phyloP scores from a whole-genome alignment of 2,888 invertebrate genomes.

The Steinernema hermaphroditum region DNA sequence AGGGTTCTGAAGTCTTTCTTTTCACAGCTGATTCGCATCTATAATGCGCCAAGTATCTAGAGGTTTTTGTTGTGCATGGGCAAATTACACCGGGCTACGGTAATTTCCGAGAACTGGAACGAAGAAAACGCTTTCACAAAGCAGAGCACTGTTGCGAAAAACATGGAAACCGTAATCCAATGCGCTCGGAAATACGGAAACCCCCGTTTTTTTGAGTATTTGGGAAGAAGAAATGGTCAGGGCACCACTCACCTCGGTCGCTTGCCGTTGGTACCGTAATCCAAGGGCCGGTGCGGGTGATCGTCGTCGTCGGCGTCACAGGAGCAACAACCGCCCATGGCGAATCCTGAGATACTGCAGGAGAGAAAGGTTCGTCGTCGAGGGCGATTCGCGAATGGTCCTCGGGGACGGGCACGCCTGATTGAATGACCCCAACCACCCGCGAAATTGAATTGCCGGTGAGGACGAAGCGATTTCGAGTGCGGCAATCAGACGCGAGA shows the following conservation, averaged over 20 bases:
- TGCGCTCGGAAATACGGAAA: too few species aligned
- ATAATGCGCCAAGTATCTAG: too few species aligned
- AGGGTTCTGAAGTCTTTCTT: too few species aligned
- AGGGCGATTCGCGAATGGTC: not conserved
- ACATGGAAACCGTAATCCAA: too few species aligned
- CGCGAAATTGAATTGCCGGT: slow-evolving; percentile 24
- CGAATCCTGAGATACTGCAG: not conserved
- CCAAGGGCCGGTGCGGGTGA: not conserved
- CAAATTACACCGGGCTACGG: too few species aligned
- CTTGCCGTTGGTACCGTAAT: slow-evolving; percentile 1
- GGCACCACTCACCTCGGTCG: not conserved
- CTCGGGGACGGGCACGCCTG: slow-evolving; percentile 8
- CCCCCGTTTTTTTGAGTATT: too few species aligned
- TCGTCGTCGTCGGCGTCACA: not conserved
- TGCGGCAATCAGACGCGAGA: not conserved
- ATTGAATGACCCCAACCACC: slow-evolving; percentile 7
- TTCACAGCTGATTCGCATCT: too few species aligned
- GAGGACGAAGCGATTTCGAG: slow-evolving; percentile 1
- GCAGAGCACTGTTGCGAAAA: too few species aligned
- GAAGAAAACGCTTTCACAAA: too few species aligned
- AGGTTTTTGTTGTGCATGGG: too few species aligned
- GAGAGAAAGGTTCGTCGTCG: not conserved
- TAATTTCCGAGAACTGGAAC: too few species aligned
- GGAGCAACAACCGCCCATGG: slow-evolving; percentile 16
- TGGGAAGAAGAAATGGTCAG: too few species aligned